Conservation (phyloP, 2,888 invertebrate species). For the Aphelenchoides bicaudatus region DNA sequence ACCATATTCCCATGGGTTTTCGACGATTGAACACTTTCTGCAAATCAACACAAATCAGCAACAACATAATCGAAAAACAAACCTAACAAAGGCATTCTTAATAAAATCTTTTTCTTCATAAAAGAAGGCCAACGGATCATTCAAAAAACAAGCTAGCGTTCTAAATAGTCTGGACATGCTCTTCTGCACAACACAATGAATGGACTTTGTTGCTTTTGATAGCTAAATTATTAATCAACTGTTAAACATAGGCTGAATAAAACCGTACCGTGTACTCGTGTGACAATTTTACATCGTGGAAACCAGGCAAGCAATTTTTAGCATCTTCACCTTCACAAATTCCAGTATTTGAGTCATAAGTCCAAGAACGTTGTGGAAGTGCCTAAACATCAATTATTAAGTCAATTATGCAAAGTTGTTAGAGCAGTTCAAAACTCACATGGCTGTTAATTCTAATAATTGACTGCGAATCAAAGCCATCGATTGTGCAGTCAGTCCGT, state of each 20-base stretch:
- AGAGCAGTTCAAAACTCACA: too few species aligned
- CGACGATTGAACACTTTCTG: too few species aligned
- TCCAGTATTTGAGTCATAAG: not conserved
- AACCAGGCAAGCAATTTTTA: not conserved
- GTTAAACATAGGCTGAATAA: too few species aligned
- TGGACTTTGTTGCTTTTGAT: not conserved
- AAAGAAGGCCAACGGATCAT: constrained; percentile 1
- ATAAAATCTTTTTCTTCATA: constrained; percentile 5
- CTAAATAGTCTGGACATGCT: not conserved
- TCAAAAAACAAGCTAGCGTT: not conserved
- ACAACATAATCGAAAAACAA: too few species aligned
- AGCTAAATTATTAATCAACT: not conserved
- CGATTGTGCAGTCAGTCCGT: too few species aligned
- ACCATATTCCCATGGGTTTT: not conserved
- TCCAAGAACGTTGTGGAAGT: not conserved
- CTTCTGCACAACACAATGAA: not conserved
- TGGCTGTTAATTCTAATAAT: too few species aligned
- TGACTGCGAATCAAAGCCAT: too few species aligned
- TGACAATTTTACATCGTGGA: not conserved
- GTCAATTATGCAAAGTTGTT: too few species aligned
- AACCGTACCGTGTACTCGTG: not conserved
- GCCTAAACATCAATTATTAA: too few species aligned
- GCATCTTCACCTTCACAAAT: constrained; percentile 15
- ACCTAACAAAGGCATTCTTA: not conserved
- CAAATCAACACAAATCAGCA: too few species aligned